Evolutionary conservation across 2,888 invertebrate species (phyloP).

Genomic region (Thumatha senex): DNA sequence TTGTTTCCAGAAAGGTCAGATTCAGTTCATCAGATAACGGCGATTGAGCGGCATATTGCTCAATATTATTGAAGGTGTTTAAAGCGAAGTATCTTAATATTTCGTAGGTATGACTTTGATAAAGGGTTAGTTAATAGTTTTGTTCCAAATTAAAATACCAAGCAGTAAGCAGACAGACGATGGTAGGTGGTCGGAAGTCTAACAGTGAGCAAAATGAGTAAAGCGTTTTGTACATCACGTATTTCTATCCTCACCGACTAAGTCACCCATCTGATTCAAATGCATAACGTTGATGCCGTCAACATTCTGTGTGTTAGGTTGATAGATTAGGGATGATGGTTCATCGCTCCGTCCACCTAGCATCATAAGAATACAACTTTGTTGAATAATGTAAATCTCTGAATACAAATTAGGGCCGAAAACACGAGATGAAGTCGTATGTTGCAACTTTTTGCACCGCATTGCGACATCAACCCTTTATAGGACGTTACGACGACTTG

Average conservation of each 20-base stretch:
- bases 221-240: conserved; percentile 48
- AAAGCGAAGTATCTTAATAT: too few species aligned
- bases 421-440: background rate
- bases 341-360: conserved; percentile 80
- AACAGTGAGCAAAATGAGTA: conserved; percentile 55
- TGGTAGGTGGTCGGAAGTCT: conserved; percentile 80
- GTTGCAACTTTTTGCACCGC: background rate
- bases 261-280: conserved; percentile 76
- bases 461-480: too few species aligned
- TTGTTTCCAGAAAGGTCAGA: too few species aligned
- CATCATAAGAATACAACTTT: conserved; percentile 59
- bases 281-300: conserved; percentile 72
- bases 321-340: conserved; percentile 48
- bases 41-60: too few species aligned
- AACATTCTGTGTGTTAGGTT: conserved; percentile 47
- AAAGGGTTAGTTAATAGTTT: background rate
- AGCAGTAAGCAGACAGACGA: conserved; percentile 50
- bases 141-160: conserved; percentile 22
- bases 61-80: too few species aligned
- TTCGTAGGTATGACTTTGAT: too few species aligned
- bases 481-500: too few species aligned
- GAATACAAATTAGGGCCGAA: conserved; percentile 9
- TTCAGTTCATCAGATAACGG: too few species aligned
- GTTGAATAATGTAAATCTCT: too few species aligned
- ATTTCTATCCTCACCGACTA: conserved; percentile 67